Evolutionary conservation across 1,140 invertebrate species (phyloP).

Genomic region (Drosophila trapezifrons): DNA sequence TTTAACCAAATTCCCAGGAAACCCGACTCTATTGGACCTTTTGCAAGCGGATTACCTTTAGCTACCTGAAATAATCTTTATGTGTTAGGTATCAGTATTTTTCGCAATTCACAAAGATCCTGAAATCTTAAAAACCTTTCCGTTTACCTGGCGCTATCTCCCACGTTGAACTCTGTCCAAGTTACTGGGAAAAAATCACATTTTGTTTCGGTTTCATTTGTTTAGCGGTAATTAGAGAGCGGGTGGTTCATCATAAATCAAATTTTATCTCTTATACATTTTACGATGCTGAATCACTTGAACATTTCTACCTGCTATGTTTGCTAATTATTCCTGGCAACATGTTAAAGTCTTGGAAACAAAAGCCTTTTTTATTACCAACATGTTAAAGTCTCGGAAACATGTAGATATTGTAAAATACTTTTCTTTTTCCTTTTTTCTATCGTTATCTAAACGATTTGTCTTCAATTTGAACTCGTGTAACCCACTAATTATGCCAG

Average conservation of each 20-base stretch:
- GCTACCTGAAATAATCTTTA: conserved; percentile 21
- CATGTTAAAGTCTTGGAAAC: background rate
- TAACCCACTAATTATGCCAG: conserved; percentile 35
- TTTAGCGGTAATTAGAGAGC: conserved; percentile 22
- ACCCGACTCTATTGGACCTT: background rate
- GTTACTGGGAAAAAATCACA: conserved; percentile 39
- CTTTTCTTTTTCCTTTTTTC: background rate
- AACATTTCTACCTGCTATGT: background rate
- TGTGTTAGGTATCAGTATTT: background rate
- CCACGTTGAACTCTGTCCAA: conserved; percentile 9
- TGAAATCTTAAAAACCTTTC: background rate
- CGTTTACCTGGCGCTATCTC: conserved; percentile 34
- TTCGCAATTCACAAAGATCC: conserved; percentile 10
- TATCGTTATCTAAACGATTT: conserved; percentile 28
- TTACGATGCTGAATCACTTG: conserved; percentile 20
- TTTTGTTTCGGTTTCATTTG: conserved; percentile 15
- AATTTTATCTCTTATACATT: conserved; percentile 5
- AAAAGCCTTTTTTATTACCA: no score
- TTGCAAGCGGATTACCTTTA: background rate
- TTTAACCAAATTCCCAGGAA: no score
- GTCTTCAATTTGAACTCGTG: conserved; percentile 26
- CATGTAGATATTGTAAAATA: conserved; percentile 7
- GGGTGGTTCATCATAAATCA: conserved; percentile 20
- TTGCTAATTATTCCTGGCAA: background rate
- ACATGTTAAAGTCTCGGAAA: background rate